These are phyloP conservation scores for Sceloporus tristichus DNA, from an alignment of 2,113 vertebrate species.

Conservation along the genomic window DNA sequence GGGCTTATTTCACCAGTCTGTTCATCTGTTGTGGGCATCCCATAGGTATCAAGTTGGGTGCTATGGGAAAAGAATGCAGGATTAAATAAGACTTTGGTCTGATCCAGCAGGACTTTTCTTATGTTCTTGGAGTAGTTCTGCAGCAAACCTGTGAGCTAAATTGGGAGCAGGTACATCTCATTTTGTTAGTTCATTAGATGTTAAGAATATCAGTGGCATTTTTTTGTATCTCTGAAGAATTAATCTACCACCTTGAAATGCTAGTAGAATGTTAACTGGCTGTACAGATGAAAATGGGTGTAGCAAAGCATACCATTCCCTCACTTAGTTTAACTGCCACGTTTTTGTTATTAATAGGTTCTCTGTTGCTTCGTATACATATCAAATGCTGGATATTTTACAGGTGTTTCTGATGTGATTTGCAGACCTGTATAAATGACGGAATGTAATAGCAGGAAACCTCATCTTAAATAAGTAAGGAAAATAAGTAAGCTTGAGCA, in stretches of 20 bases:
- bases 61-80: no score
- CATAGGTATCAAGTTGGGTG: no score
- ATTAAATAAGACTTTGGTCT: neutral
- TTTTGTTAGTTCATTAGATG: neutral
- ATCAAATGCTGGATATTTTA: neutral
- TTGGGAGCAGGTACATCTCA: neutral
- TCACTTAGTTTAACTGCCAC: neutral
- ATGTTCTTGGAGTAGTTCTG: no score
- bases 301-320: neutral
- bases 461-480: neutral
- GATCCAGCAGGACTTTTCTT: no score
- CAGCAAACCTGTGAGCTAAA: no score
- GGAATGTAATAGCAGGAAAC: constrained; percentile 4
- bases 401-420: neutral
- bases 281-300: neutral
- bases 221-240: neutral
- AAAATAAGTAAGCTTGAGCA: neutral
- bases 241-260: neutral
- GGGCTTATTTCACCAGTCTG: no score
- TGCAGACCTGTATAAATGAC: neutral
- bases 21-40: no score
- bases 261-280: neutral
- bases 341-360: neutral
- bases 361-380: neutral
- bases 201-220: neutral